Percentiles rank a stretch among this genome's conserved stretches.
Evolutionary conservation across 2,888 invertebrate species (phyloP).

Genomic region (Phytoseiulus persimilis): DNA sequence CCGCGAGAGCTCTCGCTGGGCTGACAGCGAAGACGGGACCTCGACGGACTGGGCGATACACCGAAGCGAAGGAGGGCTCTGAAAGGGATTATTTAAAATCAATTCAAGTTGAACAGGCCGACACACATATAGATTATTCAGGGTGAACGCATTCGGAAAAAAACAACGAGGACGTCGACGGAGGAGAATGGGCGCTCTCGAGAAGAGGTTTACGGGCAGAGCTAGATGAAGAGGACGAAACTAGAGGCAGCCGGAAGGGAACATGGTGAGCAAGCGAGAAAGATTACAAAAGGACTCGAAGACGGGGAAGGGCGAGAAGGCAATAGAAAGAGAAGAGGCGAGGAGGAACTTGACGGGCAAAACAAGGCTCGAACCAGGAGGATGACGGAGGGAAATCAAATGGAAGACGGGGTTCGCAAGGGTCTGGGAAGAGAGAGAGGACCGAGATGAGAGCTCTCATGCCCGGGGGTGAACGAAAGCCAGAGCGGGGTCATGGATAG

Average conservation of each 20-base stretch:
- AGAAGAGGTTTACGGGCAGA: background rate
- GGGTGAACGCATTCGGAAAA: background rate
- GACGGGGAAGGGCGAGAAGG: background rate
- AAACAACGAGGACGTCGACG: background rate
- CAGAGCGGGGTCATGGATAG: too few relatives aligned
- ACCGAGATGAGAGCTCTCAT: too few relatives aligned
- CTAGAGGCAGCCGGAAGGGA: background rate
- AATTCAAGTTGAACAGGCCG: background rate
- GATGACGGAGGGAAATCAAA: background rate
- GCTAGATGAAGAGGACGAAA: background rate
- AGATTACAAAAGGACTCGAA: background rate
- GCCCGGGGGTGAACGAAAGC: too few relatives aligned
- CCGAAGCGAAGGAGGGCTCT: background rate
- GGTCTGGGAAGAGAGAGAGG: too few relatives aligned
- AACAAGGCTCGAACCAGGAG: background rate
- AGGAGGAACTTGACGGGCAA: background rate
- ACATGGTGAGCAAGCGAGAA: background rate
- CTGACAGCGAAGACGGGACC: background rate
- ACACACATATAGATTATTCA: background rate
- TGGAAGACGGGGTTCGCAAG: background rate
- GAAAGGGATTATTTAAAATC: conserved; percentile 5
- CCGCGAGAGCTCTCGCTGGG: background rate
- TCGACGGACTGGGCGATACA: background rate
- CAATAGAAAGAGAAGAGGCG: background rate
- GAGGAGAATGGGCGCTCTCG: background rate